Conservation (phyloP, 2,888 invertebrate species). For the Ischnura elegans region DNA sequence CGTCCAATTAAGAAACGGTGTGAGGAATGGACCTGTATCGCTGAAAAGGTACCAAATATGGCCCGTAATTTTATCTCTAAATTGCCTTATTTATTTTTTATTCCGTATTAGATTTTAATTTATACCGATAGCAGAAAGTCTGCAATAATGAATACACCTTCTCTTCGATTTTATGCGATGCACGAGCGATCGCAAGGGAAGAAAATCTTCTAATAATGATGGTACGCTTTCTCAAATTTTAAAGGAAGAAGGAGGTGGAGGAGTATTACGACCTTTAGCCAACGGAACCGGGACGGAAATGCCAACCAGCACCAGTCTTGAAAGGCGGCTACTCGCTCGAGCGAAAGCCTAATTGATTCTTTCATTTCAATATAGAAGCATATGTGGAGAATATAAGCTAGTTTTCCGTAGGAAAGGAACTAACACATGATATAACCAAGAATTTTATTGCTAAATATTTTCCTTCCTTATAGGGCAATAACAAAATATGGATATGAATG, state of each 20-base stretch:
- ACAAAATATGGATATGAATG: too few species aligned
- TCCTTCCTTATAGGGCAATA: too few species aligned
- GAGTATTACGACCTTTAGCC: conserved; percentile 57
- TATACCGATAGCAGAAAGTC: background rate
- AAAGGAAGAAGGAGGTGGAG: background rate
- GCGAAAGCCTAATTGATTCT: conserved; percentile 31
- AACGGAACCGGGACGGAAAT: conserved; percentile 60
- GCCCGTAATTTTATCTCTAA: too few species aligned
- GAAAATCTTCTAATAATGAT: background rate
- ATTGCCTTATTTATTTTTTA: too few species aligned
- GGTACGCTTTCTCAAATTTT: conserved; percentile 42
- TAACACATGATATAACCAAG: too few species aligned
- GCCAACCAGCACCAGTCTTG: background rate
- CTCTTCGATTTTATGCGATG: background rate
- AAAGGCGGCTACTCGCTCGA: background rate
- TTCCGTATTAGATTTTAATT: too few species aligned
- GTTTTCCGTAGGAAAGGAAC: background rate
- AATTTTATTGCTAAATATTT: too few species aligned
- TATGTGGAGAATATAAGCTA: background rate
- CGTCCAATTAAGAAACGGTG: too few species aligned
- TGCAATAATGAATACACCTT: background rate
- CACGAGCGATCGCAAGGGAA: background rate
- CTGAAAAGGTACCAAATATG: too few species aligned
- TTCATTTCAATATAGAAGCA: background rate
- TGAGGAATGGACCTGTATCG: too few species aligned